Base-by-base conservation (phyloP, 2,113 vertebrate species). In the Rhynchomys soricoides region DNA sequence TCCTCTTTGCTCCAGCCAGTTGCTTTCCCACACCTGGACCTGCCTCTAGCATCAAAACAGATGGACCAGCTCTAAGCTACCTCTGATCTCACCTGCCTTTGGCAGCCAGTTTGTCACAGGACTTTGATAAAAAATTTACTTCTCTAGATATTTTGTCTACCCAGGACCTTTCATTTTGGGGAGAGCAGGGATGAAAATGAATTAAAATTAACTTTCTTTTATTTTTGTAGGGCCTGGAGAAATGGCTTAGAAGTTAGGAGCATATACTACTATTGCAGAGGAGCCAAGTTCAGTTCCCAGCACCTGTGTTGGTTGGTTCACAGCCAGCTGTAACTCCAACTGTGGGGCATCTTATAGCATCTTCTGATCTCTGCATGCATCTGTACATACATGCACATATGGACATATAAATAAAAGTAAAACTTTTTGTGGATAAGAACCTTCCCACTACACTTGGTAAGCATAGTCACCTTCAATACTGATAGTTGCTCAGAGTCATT, bases 111-210 rank as follows among this genome's bases (percentile, higher is more conserved):
- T 9, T 45, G 43, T 40, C n/a, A 48, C 40, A 57, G 73, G n/a
- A 24, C n/a, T 86, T 40, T 2, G 48, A 26, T 15, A 68, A 21
- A 62, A 37, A 55, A 50, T 34, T 34, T 48, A 45, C 68, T 45
- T 82, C 45, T 92, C 40, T 55, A 57, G 66, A 70, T 26, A 78
- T 50, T 66, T 87, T 59, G 57, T 7, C 6, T 7, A 62, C 5
- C 9, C 48, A 59, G 45, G 45, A n/a, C 7, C n/a, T 48, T 19
- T 7, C 13, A 13, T 3, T 70, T 82, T 82, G 37, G 4, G n/a
- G 52, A n/a, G 22, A 81, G 12, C 59, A 93, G 83, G 81, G 89
- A 81, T 68, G 15, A 81, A 62, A 92, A 74, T 16, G 45, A n/a
- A 17, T 50, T 66, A 50, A 4, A 37, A 62, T 45, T 85, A 26